These are phyloP conservation scores for Pycnonotus jocosus DNA, from an alignment of 2,113 vertebrate species.

Conservation along the genomic window DNA sequence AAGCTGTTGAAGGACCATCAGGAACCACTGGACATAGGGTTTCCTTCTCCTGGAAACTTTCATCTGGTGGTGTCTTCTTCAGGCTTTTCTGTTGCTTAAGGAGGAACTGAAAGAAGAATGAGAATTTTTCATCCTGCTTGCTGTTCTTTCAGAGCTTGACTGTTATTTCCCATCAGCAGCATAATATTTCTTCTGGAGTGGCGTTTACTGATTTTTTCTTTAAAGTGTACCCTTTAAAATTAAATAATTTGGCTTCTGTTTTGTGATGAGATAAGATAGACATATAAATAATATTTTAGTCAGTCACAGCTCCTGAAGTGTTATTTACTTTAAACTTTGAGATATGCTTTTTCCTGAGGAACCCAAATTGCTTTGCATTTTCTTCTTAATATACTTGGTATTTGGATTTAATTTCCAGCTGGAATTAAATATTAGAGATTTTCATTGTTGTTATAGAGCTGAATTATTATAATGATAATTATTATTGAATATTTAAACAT, in stretches of 20 bases:
- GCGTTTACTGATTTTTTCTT: neutral
- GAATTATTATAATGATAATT: conserved; percentile 1
- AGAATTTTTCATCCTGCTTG: neutral
- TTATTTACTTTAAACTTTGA: neutral
- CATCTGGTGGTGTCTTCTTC: neutral
- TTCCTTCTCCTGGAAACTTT: neutral
- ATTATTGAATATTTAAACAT: conserved; percentile 6
- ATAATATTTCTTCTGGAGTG: neutral
- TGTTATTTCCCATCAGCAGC: neutral
- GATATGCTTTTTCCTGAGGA: neutral
- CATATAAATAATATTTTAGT: neutral
- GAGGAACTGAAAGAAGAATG: neutral
- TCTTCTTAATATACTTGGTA: neutral
- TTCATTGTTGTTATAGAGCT: neutral
- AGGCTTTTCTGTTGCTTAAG: neutral
- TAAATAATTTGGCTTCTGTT: neutral
- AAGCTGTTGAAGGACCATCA: neutral
- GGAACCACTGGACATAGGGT: neutral
- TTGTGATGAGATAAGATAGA: neutral
- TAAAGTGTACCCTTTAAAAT: neutral
- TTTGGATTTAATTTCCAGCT: neutral
- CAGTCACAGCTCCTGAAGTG: neutral
- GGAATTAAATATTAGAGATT: conserved; percentile 4
- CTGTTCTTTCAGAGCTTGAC: neutral
- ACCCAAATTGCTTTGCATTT: neutral